These are phyloP conservation scores for Xiphorhynchus elegans DNA, from an alignment of 2,113 vertebrate genomes.

Conservation along the genomic window DNA sequence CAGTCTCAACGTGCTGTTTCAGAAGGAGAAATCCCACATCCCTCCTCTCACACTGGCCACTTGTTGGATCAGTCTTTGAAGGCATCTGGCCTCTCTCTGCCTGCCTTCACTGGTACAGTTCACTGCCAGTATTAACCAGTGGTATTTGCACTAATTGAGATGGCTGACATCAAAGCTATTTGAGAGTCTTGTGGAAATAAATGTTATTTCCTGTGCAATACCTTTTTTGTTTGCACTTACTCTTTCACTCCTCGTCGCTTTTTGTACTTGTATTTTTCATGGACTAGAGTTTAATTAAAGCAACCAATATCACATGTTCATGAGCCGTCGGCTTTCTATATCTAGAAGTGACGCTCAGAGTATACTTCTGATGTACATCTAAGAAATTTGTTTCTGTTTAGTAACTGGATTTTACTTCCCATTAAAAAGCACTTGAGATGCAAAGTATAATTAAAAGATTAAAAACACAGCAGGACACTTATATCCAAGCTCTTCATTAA, in stretches of 20 bases:
- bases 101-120: background rate
- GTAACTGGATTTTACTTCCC: background rate
- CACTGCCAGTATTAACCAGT: background rate
- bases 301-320: background rate
- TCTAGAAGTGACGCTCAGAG: background rate
- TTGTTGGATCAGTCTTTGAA: background rate
- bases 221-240: background rate
- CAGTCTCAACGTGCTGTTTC: background rate
- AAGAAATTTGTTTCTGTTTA: background rate
- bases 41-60: background rate
- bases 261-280: background rate
- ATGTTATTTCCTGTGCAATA: background rate
- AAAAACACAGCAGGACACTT: background rate
- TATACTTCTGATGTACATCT: background rate
- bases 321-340: background rate
- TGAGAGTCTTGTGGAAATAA: background rate
- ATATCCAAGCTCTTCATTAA: background rate
- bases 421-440: background rate
- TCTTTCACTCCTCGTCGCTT: background rate
- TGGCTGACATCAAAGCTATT: background rate
- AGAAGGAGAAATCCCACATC: background rate
- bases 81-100: background rate
- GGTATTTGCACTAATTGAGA: background rate
- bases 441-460: conserved; percentile 15
- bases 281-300: background rate